phyloP scores from a whole-genome alignment of 1,140 invertebrate genomes.

The Rhopalosiphum maidis region DNA sequence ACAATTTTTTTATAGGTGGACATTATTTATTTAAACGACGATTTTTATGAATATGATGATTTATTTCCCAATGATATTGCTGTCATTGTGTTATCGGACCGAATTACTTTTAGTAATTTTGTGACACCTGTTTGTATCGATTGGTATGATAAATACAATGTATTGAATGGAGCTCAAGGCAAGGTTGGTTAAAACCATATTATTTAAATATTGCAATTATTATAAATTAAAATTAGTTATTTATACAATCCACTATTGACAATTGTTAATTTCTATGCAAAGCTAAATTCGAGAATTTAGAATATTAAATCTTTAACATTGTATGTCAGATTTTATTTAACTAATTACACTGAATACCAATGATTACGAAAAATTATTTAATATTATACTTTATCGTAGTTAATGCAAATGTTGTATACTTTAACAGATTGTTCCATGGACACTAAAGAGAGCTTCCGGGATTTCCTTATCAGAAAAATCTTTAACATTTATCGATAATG shows the following conservation, averaged over 20 bases:
- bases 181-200: not conserved
- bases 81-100: not conserved
- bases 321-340: too few relatives aligned
- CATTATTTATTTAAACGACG: too few relatives aligned
- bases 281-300: too few relatives aligned
- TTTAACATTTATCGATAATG: not conserved
- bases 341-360: too few relatives aligned
- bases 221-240: not conserved
- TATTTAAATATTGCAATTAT: not conserved
- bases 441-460: too few relatives aligned
- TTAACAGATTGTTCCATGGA: not conserved
- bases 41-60: not conserved
- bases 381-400: too few relatives aligned
- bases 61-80: not conserved
- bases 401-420: not conserved
- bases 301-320: too few relatives aligned
- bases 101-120: not conserved
- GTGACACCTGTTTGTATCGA: constrained; percentile 14
- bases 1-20: not conserved
- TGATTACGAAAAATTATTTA: too few relatives aligned
- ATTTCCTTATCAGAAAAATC: not conserved
- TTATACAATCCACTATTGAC: too few relatives aligned
- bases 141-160: not conserved
- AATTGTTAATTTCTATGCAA: too few relatives aligned
- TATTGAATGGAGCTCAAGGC: not conserved